Base-by-base conservation (phyloP, 2,797 vertebrate species). In the Cheirogaleus major region DNA sequence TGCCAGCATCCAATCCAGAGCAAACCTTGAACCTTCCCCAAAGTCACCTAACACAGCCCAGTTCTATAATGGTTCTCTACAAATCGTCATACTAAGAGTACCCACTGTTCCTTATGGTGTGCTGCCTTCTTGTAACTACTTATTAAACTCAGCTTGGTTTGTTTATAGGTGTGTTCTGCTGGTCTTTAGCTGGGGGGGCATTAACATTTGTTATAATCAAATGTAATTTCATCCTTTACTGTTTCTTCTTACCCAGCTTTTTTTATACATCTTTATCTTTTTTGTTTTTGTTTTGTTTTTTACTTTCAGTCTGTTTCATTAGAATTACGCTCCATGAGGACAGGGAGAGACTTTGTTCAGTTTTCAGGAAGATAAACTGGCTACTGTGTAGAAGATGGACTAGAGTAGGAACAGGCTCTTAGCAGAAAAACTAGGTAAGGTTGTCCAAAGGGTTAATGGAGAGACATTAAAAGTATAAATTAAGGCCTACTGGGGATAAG, bases 311-410 rank as follows among this genome's bases (percentile, higher is more conserved):
- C 17, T 67, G 13, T 88, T 70, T 12, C 35, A 69, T 75, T 80
- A 76, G 17, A 92, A 32, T 72, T 87, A 93, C 91, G 32, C 43
- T 76, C 45, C 27, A 25, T 87, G 45, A 91, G 27, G 30, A 63
- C 9, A 52, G 22, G 4, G 30, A 52, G 17, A 5, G 38, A 69
- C 27, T 72, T 90, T 61, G 25, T 61, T 97, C 48, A 52, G 2
- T 89, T 89, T 95, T 92, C 70, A 76, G 57, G 67, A 79, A 59
- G 45, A 75, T 80, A 80, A 91, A 86, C 41, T 87, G 65, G 17
- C 45, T 70, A 61, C 25, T 79, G 0, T 76, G n/a, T 45, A 32
- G 67, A 84, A 76, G 41, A 81, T 59, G 35, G 20, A 79, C 55
- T 82, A n/a, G 27, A 94, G 12, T 32, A 45, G 13, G 27, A 95